Percentiles rank a stretch among this genome's conserved stretches.
Conservation (phyloP, 2,113 vertebrate species). For the Ia io region DNA sequence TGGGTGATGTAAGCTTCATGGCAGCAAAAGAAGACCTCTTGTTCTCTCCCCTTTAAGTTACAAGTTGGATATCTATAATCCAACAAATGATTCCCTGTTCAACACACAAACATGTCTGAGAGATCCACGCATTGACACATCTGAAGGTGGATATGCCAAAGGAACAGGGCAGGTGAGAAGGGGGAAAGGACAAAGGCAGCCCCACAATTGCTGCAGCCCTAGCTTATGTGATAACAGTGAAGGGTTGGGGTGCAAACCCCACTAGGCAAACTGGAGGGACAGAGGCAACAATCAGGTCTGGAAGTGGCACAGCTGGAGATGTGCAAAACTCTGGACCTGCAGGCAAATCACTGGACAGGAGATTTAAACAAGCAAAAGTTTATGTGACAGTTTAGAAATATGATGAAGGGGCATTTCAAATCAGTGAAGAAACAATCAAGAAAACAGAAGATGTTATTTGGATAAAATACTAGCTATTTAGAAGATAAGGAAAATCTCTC, state of each 20-base stretch:
- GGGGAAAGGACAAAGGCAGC: not conserved
- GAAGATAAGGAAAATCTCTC: not conserved
- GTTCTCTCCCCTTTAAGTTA: not conserved
- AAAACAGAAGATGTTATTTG: not conserved
- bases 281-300: not conserved
- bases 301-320: not conserved
- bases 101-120: not conserved
- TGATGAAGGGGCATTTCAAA: not conserved
- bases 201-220: not conserved
- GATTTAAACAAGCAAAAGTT: not conserved
- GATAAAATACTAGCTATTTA: not conserved
- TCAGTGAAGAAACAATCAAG: not conserved
- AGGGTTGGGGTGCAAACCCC: not conserved
- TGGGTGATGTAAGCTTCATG: not conserved
- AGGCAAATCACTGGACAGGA: not conserved
- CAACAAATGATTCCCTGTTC: not conserved
- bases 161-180: not conserved
- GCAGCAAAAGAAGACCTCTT: not conserved
- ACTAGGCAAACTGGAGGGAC: not conserved
- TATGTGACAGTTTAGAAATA: not conserved
- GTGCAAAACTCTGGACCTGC: accelerated
- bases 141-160: not conserved
- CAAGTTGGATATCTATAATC: not conserved
- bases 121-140: not conserved
- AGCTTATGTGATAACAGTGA: not conserved